Evolutionary conservation across 2,888 invertebrate species (phyloP).

Genomic region (Ernsta delagoae): DNA sequence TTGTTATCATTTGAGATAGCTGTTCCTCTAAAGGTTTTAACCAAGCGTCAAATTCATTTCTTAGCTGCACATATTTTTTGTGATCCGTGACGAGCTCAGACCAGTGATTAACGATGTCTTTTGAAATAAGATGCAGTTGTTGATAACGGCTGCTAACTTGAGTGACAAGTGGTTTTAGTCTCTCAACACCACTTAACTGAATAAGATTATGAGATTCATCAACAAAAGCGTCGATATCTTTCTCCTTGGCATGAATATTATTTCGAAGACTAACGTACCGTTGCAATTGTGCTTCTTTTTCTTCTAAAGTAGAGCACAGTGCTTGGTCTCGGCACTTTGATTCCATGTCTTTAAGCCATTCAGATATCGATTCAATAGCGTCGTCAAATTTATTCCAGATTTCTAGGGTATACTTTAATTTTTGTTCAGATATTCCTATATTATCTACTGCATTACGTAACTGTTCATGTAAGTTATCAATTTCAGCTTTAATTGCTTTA

Average conservation of each 20-base stretch:
- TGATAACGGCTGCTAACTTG: constrained; percentile 96
- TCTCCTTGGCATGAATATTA: constrained; percentile 91
- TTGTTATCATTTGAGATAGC: constrained; percentile 85
- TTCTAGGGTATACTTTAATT: constrained; percentile 89
- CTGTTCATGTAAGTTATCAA: constrained; percentile 87
- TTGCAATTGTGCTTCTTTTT: constrained; percentile 91
- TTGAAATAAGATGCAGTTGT: constrained; percentile 90
- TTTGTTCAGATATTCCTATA: constrained; percentile 88
- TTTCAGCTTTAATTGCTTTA: constrained; percentile 89
- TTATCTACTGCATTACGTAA: constrained; percentile 88
- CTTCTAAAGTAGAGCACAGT: constrained; percentile 90
- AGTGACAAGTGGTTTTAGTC: constrained; percentile 93
- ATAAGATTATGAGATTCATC: constrained; percentile 95
- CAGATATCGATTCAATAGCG: constrained; percentile 90
- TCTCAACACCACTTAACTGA: constrained; percentile 93
- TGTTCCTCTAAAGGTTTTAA: constrained; percentile 90
- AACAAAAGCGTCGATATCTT: constrained; percentile 93
- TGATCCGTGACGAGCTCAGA: constrained; percentile 93
- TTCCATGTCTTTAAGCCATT: constrained; percentile 95
- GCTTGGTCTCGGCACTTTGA: constrained; percentile 94
- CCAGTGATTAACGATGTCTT: constrained; percentile 94
- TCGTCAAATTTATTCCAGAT: constrained; percentile 96
- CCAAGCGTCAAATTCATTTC: constrained; percentile 91
- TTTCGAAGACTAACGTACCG: constrained; percentile 90
- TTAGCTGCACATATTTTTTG: constrained; percentile 89